A percentile compares a stretch with the other conserved stretches of the same genome.
Conservation (phyloP, 2,888 invertebrate species). For the Eilema griseolum region DNA sequence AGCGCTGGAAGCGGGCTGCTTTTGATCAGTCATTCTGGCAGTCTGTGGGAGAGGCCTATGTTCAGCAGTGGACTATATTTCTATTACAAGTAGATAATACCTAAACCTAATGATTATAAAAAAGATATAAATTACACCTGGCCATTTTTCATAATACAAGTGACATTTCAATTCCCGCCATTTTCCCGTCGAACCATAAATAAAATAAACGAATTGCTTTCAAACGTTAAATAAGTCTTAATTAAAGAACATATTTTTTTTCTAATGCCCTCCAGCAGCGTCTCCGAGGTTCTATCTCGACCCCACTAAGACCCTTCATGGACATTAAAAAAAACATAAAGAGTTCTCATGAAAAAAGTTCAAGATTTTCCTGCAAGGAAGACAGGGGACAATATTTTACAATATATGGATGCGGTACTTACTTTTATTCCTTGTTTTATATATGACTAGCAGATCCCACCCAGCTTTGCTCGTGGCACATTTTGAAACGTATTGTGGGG, state of each 20-base stretch:
- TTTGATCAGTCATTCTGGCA: too few species aligned
- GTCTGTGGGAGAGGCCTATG: too few species aligned
- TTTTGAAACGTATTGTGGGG: too few species aligned
- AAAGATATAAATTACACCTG: not conserved
- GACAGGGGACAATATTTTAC: conserved; percentile 11
- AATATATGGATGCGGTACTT: conserved; percentile 49
- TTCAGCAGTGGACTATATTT: too few species aligned
- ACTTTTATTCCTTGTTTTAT: not conserved
- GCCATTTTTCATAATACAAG: conserved; percentile 28
- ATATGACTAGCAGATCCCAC: too few species aligned
- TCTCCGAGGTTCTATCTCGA: conserved; percentile 60
- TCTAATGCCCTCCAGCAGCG: conserved; percentile 54
- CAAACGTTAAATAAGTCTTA: conserved; percentile 45
- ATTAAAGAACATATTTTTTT: conserved; percentile 51
- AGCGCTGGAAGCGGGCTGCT: too few species aligned
- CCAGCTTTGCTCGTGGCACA: too few species aligned
- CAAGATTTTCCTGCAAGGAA: conserved; percentile 59
- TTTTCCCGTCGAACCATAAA: conserved; percentile 37
- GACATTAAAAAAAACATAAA: conserved; percentile 79
- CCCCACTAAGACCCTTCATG: conserved; percentile 65
- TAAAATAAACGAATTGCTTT: conserved; percentile 49
- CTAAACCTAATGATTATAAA: not conserved
- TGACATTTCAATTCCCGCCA: conserved; percentile 41
- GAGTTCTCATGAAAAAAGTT: conserved; percentile 69
- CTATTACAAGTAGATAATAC: too few species aligned